Evolutionary conservation across 2,113 vertebrate genomes (phyloP).

Genomic region (Menidia beryllina): DNA sequence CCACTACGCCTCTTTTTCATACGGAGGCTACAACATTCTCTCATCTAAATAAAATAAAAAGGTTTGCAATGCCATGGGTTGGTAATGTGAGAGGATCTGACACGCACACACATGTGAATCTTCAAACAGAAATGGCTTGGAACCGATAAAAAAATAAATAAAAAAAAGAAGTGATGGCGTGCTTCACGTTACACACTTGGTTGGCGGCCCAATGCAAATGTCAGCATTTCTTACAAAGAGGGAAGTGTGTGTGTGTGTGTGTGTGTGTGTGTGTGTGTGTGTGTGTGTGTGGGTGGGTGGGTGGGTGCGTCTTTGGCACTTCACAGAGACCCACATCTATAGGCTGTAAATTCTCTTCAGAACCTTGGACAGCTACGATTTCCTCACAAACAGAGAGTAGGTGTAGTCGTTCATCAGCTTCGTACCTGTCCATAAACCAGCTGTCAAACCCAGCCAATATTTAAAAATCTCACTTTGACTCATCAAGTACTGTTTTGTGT

Average conservation of each 20-base stretch:
- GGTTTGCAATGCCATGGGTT: no score
- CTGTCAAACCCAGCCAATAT: not conserved
- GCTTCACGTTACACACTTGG: slow-evolving; percentile 11
- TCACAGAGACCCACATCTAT: slow-evolving; percentile 15
- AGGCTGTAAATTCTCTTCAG: slow-evolving; percentile 48
- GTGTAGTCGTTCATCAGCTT: slow-evolving; percentile 22
- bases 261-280: not conserved
- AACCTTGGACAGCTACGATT: slow-evolving; percentile 59
- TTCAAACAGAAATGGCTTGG: not conserved
- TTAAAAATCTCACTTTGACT: not conserved
- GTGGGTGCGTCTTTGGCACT: slow-evolving; percentile 2
- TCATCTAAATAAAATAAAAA: slow-evolving; percentile 5
- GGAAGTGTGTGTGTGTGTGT: not conserved
- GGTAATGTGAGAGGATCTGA: not conserved
- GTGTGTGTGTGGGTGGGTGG: slow-evolving; percentile 9
- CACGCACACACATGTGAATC: not conserved
- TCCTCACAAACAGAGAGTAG: slow-evolving; percentile 15
- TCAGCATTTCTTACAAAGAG: slow-evolving; percentile 16
- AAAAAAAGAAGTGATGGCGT: not conserved
- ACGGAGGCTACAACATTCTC: slow-evolving; percentile 6
- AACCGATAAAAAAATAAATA: no score
- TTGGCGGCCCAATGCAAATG: slow-evolving; percentile 1
- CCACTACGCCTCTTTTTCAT: not conserved
- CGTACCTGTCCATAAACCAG: not conserved
- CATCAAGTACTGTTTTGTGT: not conserved